A percentile compares a stretch with the other conserved stretches of the same genome.
Evolutionary conservation across 1,140 invertebrate genomes (phyloP).

Genomic region (Pollicipes pollicipes): DNA sequence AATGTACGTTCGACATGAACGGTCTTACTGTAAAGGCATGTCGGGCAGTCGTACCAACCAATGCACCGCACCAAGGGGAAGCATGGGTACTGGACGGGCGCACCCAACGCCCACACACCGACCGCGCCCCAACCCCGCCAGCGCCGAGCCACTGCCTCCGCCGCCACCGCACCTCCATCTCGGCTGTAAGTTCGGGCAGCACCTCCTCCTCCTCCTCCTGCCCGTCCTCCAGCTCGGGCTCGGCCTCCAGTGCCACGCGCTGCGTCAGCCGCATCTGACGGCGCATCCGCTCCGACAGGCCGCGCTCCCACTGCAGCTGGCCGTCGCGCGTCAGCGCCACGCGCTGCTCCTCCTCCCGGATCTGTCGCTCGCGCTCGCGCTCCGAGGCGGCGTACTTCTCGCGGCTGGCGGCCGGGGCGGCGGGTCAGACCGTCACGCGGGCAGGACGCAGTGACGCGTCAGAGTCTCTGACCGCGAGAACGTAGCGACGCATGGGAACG

Average conservation of each 20-base stretch:
- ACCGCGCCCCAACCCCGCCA: too few species aligned
- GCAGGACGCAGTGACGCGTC: too few species aligned
- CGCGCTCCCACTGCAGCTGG: background rate
- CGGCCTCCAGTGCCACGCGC: background rate
- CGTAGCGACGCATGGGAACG: too few species aligned
- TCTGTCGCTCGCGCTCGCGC: background rate
- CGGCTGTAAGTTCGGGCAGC: constrained; percentile 17
- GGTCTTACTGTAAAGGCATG: too few species aligned
- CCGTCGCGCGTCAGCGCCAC: background rate
- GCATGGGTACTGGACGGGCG: too few species aligned
- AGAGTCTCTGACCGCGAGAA: too few species aligned
- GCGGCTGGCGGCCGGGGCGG: too few species aligned
- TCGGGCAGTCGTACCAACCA: too few species aligned
- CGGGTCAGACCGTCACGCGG: too few species aligned
- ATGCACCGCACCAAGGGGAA: too few species aligned
- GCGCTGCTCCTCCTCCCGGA: background rate
- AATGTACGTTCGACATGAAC: too few species aligned
- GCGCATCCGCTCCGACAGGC: background rate
- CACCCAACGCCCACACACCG: too few species aligned
- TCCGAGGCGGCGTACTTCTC: background rate
- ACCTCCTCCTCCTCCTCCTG: constrained; percentile 16
- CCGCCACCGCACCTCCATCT: constrained; percentile 14
- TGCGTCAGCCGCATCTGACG: background rate
- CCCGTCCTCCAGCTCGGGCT: constrained; percentile 12
- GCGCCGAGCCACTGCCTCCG: background rate